Evolutionary conservation across 2,888 invertebrate genomes (phyloP).

Genomic region (Hoplodrina blanda): DNA sequence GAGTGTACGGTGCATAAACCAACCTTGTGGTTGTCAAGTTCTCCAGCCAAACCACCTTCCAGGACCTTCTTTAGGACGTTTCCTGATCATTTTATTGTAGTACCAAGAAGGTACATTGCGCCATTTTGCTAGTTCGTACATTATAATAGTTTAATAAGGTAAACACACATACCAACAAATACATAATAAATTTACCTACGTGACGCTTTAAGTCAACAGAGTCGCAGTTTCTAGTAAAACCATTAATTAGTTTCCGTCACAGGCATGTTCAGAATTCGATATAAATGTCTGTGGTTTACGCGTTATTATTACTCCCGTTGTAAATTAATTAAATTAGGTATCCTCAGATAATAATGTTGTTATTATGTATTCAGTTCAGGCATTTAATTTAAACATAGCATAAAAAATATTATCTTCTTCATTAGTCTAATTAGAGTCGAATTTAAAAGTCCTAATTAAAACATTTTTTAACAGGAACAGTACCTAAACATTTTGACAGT

Average conservation of each 20-base stretch:
- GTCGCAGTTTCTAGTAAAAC: slow-evolving; percentile 14
- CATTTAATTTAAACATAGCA: slow-evolving; percentile 7
- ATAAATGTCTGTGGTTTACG: slow-evolving; percentile 14
- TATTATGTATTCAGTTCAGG: slow-evolving; percentile 17
- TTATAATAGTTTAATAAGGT: slow-evolving; percentile 8
- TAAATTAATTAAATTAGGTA: slow-evolving; percentile 19
- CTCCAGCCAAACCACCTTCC: not conserved
- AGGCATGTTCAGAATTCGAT: not conserved
- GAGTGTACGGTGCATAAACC: not conserved
- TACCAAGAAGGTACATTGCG: not conserved
- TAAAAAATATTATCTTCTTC: slow-evolving; percentile 6
- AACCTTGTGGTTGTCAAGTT: not conserved
- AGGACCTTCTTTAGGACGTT: no score
- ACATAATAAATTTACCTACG: not conserved
- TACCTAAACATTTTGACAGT: not conserved
- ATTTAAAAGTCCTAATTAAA: slow-evolving; percentile 13
- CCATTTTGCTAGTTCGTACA: not conserved
- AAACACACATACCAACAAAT: slow-evolving; percentile 12
- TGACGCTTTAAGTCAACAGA: slow-evolving; percentile 21
- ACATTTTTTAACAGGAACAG: not conserved
- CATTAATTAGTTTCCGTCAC: slow-evolving; percentile 13
- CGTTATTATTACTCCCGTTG: not conserved
- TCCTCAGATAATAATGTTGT: slow-evolving; percentile 17
- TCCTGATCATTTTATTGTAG: not conserved
- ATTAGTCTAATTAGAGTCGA: slow-evolving; percentile 13